phyloP scores from a whole-genome alignment of 1,140 invertebrate genomes.

The Frieseomelitta varia region DNA sequence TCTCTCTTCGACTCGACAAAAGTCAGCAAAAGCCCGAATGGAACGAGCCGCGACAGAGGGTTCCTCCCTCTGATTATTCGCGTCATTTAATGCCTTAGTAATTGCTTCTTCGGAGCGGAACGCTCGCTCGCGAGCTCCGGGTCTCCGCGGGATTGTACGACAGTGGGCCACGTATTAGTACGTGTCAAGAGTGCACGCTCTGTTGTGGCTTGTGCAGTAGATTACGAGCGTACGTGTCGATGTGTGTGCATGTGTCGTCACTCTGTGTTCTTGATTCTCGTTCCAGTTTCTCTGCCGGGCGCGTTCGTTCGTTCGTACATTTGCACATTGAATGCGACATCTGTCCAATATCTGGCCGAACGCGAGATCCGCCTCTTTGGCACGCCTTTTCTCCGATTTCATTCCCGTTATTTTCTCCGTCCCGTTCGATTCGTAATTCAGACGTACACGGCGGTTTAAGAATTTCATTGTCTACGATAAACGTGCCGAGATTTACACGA shows the following conservation, averaged over 20 bases:
- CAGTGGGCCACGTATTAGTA: not conserved
- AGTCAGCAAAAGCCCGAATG: not conserved
- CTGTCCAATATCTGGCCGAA: constrained; percentile 60
- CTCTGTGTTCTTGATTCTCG: constrained; percentile 54
- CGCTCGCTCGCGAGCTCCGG: too few relatives aligned
- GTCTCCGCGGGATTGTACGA: not conserved
- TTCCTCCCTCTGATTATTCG: constrained; percentile 22
- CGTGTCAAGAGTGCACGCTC: constrained; percentile 8
- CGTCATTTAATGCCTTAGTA: constrained; percentile 9
- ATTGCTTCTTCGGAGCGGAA: not conserved
- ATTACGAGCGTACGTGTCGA: not conserved
- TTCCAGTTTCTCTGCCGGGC: constrained; percentile 24
- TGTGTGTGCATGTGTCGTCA: not conserved
- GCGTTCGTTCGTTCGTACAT: constrained; percentile 49
- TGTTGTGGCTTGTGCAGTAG: not conserved
- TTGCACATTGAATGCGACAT: constrained; percentile 63
- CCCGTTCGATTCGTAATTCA: constrained; percentile 56
- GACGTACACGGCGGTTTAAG: not conserved
- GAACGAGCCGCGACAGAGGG: not conserved
- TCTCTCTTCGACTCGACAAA: not conserved
- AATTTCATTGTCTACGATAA: not conserved
- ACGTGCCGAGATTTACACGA: too few relatives aligned
- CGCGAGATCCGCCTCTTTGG: not conserved
- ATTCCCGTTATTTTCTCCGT: constrained; percentile 33
- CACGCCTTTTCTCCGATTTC: not conserved